Conservation (phyloP, 2,888 invertebrate genomes). For the Charanyca ferruginea region DNA sequence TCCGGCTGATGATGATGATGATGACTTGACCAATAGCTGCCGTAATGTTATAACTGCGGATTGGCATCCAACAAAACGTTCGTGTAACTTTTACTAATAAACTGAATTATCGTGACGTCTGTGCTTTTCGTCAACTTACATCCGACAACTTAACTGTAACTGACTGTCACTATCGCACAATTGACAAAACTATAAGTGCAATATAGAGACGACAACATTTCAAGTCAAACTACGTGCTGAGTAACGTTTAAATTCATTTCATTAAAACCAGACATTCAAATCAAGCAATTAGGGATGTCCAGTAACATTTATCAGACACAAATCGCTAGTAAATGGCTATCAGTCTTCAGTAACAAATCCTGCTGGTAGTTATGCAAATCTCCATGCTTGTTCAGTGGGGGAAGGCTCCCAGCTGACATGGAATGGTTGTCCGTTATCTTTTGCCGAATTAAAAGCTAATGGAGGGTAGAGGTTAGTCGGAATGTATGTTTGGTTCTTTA, state of each 20-base stretch:
- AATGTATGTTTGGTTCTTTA: background rate
- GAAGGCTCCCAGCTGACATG: constrained; percentile 20
- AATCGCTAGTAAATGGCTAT: constrained; percentile 44
- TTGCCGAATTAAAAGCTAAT: constrained; percentile 39
- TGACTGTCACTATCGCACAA: too few species aligned
- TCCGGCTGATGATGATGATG: too few species aligned
- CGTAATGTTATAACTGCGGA: too few species aligned
- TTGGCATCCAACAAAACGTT: too few species aligned
- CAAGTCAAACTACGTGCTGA: too few species aligned
- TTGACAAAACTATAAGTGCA: too few species aligned
- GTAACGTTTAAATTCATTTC: background rate
- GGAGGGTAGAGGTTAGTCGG: background rate
- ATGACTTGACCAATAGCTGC: too few species aligned
- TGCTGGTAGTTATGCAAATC: constrained; percentile 53
- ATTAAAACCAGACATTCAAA: background rate
- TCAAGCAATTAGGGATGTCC: constrained; percentile 27
- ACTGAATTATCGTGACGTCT: too few species aligned
- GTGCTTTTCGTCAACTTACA: too few species aligned
- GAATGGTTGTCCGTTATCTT: constrained; percentile 42
- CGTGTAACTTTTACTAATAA: too few species aligned
- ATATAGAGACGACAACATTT: too few species aligned
- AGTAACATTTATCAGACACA: constrained; percentile 42
- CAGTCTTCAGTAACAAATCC: constrained; percentile 49
- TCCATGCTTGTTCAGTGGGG: constrained; percentile 32
- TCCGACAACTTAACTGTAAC: too few species aligned